These are phyloP conservation scores for Otus sunia DNA, from an alignment of 2,113 vertebrate species.

Conservation along the genomic window DNA sequence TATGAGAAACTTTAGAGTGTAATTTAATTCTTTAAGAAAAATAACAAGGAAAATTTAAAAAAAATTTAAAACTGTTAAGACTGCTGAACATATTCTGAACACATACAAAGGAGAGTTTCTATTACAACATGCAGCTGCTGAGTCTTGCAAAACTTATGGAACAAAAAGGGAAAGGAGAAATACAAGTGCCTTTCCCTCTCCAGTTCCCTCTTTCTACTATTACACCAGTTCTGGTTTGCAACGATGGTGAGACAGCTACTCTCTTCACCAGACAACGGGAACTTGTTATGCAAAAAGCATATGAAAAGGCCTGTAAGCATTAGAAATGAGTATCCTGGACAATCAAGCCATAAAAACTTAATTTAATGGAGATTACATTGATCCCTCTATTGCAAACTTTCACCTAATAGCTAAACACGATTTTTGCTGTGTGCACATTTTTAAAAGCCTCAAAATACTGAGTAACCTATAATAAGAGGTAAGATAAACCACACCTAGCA, in stretches of 20 bases:
- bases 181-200: neutral
- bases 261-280: neutral
- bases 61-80: neutral
- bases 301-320: neutral
- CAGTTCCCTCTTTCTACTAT: neutral
- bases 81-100: neutral
- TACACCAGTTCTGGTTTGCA: neutral
- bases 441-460: neutral
- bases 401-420: neutral
- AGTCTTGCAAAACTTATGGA: neutral
- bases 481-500: neutral
- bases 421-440: neutral
- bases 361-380: neutral
- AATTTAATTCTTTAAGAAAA: neutral
- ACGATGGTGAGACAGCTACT: fast-evolving
- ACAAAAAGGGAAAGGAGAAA: neutral
- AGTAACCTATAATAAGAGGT: neutral
- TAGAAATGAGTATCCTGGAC: neutral
- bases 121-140: neutral
- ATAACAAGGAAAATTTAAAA: neutral
- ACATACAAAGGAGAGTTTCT: neutral
- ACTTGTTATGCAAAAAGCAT: neutral
- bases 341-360: neutral
- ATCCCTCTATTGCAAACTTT: neutral
- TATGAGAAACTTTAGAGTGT: neutral